phyloP scores from a whole-genome alignment of 2,888 invertebrate species.

The Auanema freiburgensis region DNA sequence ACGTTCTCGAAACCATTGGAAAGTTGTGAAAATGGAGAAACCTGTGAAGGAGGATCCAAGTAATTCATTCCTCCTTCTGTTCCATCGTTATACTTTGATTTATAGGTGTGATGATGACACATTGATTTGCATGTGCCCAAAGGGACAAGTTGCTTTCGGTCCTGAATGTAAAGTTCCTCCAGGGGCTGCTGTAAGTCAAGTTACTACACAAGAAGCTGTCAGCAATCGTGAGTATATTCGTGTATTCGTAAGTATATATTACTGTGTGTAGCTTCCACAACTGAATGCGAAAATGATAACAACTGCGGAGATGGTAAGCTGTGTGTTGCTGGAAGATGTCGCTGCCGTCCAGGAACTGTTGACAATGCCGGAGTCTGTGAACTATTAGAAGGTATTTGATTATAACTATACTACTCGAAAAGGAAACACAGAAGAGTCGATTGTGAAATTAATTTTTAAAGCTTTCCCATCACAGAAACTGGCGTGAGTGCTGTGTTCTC shows the following conservation, averaged over 20 bases:
- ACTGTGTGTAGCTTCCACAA: constrained; percentile 25
- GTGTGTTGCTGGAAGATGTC: constrained; percentile 53
- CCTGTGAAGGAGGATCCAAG: constrained; percentile 59
- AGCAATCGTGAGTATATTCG: too few relatives aligned
- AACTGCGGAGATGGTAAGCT: constrained; percentile 44
- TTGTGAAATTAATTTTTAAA: too few relatives aligned
- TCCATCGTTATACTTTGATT: neutral
- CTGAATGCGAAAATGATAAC: constrained; percentile 42
- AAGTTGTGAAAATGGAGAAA: constrained; percentile 56
- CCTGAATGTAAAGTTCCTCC: constrained; percentile 45
- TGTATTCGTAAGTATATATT: neutral
- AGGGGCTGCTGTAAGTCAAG: constrained; percentile 6
- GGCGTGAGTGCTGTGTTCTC: neutral
- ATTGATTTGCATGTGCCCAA: constrained; percentile 51
- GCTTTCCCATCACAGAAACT: too few relatives aligned
- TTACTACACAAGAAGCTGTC: neutral
- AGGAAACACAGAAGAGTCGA: neutral
- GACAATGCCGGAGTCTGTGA: constrained; percentile 49
- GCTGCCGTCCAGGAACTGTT: constrained; percentile 52
- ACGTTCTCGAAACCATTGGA: constrained; percentile 52
- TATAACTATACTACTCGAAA: neutral
- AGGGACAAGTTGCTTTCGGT: constrained; percentile 45
- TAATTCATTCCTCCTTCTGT: too few relatives aligned
- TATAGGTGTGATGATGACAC: constrained; percentile 46
- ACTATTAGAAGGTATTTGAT: constrained; percentile 46